A percentile compares a stretch with the other conserved stretches of the same genome.
phyloP scores from a whole-genome alignment of 2,113 vertebrate genomes.

The Phoxinus phoxinus region DNA sequence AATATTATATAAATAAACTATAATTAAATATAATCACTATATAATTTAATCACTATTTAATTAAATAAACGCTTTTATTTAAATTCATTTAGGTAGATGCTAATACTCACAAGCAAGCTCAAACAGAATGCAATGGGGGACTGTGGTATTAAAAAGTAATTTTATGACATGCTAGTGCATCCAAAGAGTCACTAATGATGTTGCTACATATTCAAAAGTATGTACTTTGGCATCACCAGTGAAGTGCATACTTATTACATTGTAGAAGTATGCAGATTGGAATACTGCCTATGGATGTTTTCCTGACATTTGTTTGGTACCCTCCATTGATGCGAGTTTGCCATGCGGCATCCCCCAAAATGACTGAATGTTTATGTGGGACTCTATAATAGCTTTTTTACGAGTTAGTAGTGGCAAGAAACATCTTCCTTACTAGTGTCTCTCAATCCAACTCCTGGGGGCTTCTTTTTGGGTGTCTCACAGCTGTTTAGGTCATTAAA shows the following conservation, averaged over 20 bases:
- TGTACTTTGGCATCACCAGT: not conserved
- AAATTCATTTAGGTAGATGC: not conserved
- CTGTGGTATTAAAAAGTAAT: not conserved
- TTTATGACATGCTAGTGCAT: not conserved
- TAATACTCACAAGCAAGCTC: not conserved
- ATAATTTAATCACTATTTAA: too few relatives aligned
- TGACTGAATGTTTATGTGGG: not conserved
- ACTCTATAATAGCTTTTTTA: not conserved
- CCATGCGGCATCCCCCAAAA: not conserved
- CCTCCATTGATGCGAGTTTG: not conserved
- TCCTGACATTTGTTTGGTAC: not conserved
- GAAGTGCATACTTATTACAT: not conserved
- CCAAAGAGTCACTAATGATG: not conserved
- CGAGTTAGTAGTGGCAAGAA: not conserved
- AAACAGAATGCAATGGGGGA: not conserved
- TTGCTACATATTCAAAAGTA: not conserved
- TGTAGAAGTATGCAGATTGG: not conserved
- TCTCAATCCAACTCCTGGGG: not conserved
- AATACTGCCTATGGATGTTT: not conserved
- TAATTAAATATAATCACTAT: too few relatives aligned
- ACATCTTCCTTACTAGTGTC: constrained; percentile 6
- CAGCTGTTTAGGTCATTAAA: not conserved
- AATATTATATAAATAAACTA: too few relatives aligned
- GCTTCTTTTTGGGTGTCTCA: not conserved
- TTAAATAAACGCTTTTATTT: too few relatives aligned